Evolutionary conservation across 2,888 invertebrate genomes (phyloP).

Genomic region (Cheilosia pagana): DNA sequence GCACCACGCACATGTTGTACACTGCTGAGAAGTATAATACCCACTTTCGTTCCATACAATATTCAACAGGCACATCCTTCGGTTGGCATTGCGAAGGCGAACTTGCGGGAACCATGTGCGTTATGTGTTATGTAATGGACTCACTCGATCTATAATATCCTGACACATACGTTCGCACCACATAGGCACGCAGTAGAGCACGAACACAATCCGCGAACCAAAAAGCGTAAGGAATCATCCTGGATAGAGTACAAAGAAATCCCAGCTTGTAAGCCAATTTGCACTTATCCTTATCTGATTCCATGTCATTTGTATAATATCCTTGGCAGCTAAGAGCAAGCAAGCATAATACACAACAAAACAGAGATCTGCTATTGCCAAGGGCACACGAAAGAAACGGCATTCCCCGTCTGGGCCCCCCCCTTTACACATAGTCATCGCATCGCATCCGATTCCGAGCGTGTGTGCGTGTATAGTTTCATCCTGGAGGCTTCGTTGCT

Average conservation of each 20-base stretch:
- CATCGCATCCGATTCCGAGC: too few relatives aligned
- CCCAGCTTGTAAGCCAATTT: conserved; percentile 84
- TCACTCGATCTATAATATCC: conserved; percentile 69
- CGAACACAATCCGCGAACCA: conserved; percentile 46
- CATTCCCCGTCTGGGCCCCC: conserved; percentile 20
- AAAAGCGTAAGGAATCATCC: conserved; percentile 53
- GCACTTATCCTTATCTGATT: conserved; percentile 84
- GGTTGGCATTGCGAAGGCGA: conserved; percentile 1
- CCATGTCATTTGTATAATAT: conserved; percentile 84
- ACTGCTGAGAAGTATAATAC: conserved; percentile 67
- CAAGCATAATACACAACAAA: conserved; percentile 27
- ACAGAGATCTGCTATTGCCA: conserved; percentile 8
- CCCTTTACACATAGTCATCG: conserved; percentile 21
- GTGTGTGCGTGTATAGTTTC: conserved; percentile 75
- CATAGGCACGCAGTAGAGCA: conserved; percentile 62
- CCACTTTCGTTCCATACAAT: conserved; percentile 73
- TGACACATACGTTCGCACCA: conserved; percentile 72
- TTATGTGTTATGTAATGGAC: conserved; percentile 73
- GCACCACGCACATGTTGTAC: conserved; percentile 36
- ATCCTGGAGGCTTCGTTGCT: conserved; percentile 83
- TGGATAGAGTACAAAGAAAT: conserved; percentile 78
- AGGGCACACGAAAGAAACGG: conserved; percentile 26
- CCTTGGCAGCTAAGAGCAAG: conserved; percentile 75
- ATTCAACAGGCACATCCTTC: conserved; percentile 76
- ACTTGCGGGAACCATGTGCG: conserved; percentile 48